phyloP scores from a whole-genome alignment of 1,140 invertebrate species.

The Adoxophyes honmai region DNA sequence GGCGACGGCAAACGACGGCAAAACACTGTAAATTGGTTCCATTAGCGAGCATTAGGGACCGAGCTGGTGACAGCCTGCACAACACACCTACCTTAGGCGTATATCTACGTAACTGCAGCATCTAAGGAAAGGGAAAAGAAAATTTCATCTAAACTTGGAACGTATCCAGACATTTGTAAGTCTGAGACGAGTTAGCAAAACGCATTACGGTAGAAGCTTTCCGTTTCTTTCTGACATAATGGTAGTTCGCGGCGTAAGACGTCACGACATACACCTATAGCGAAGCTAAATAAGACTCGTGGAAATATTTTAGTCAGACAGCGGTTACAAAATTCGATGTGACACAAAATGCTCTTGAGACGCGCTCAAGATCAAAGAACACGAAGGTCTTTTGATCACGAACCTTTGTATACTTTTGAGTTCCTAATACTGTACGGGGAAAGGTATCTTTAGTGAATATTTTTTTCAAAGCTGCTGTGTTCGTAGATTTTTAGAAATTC shows the following conservation, averaged over 20 bases:
- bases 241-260: not conserved
- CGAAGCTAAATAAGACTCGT: not conserved
- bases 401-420: not conserved
- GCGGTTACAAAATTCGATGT: not conserved
- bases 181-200: not conserved
- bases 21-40: slow-evolving; percentile 26
- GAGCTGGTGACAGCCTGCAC: not conserved
- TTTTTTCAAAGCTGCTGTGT: too few species aligned
- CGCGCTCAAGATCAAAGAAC: not conserved
- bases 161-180: slow-evolving; percentile 1
- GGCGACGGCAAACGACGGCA: not conserved
- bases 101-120: not conserved
- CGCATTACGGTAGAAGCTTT: not conserved
- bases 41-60: slow-evolving; percentile 50
- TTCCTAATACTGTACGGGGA: not conserved
- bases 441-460: too few species aligned
- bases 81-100: not conserved
- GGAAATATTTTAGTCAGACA: slow-evolving; percentile 3
- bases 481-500: too few species aligned
- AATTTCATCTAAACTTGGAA: not conserved
- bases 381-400: slow-evolving; percentile 3
- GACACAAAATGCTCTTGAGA: slow-evolving; percentile 1
- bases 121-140: not conserved
- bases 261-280: not conserved
- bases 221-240: not conserved